phyloP scores from a whole-genome alignment of 1,140 invertebrate species.

The Sipha flava region DNA sequence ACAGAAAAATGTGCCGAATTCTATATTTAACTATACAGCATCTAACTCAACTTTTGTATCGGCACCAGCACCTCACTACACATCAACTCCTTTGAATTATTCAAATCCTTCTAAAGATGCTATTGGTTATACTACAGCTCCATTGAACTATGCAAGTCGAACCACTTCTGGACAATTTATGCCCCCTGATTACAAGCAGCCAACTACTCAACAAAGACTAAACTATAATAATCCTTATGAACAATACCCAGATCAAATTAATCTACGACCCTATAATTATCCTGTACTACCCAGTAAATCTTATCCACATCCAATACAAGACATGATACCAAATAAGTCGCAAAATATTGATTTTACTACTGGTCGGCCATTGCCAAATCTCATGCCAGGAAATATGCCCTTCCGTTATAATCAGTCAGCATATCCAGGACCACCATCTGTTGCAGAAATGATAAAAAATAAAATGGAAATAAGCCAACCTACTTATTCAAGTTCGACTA shows the following conservation, averaged over 20 bases:
- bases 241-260: slow-evolving; percentile 24
- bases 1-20: slow-evolving; percentile 6
- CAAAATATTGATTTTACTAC: slow-evolving; percentile 28
- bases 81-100: slow-evolving; percentile 20
- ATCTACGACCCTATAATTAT: slow-evolving; percentile 17
- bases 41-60: slow-evolving; percentile 2
- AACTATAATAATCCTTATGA: slow-evolving; percentile 22
- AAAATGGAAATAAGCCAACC: slow-evolving; percentile 16
- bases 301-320: slow-evolving; percentile 16
- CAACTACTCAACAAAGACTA: slow-evolving; percentile 1
- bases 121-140: neutral
- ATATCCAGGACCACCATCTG: neutral
- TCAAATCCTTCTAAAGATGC: slow-evolving; percentile 15
- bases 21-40: slow-evolving; percentile 6
- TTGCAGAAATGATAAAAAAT: slow-evolving; percentile 17
- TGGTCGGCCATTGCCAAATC: slow-evolving; percentile 5
- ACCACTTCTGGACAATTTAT: neutral
- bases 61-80: slow-evolving; percentile 12
- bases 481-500: neutral
- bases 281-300: neutral
- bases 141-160: slow-evolving; percentile 18
- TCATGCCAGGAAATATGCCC: neutral
- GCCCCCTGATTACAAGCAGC: slow-evolving; percentile 6
- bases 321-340: neutral
- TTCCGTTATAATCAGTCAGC: slow-evolving; percentile 11